Base-by-base conservation (phyloP, 2,888 invertebrate species). In the Ommatoiulus sabulosus region DNA sequence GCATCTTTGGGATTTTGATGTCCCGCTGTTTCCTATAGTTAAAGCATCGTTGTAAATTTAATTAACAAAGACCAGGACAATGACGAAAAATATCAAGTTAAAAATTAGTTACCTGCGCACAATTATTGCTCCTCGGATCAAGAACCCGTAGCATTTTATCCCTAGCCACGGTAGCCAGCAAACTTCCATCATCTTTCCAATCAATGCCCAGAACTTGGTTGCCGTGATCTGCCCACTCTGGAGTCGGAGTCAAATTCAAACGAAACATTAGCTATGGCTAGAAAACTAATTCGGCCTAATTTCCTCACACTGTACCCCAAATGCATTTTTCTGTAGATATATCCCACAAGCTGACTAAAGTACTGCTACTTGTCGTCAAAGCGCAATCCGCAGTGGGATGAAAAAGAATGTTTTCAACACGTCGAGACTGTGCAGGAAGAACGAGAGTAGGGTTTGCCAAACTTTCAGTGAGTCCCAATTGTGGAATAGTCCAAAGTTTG, bases 1-100 rank as follows among this genome's bases (percentile, higher is more conserved):
- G 97, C 97, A 91, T 98, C 98, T 93, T 97, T 97, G 90, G 97
- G 96, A 92, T 96, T 97, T 92, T 96, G 96, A 93, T 98, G 97
- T 91, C 97, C 97, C 91, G 95, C 95, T 57, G 93, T 92, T 90
- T 92, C 92, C 92, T 92, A 90, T 10, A 90, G 89, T 89, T 72
- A 89, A 88, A 89, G 43, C n/a, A 46, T 12, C 17, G 5, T 88
- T 80, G 43, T 80, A 86, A 87, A 72, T 20, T 84, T 35, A 87
- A 87, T 80, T 52, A 89, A n/a, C 17, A 17, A 72, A 87, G 12
- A 5, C 17, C 12, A 15, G 17, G 57, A 17, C 17, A 57, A 57
- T 57, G 7, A 24, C 7, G 24, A 10, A 24, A 3, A 44, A 87
- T 43, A 48, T 35, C 24, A 7, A 85, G 46, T 46, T 63, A 24